Evolutionary conservation across 2,113 vertebrate genomes (phyloP), one percentile per base, ranked within the genome.

Genomic region (Orycteropus afer): DNA sequence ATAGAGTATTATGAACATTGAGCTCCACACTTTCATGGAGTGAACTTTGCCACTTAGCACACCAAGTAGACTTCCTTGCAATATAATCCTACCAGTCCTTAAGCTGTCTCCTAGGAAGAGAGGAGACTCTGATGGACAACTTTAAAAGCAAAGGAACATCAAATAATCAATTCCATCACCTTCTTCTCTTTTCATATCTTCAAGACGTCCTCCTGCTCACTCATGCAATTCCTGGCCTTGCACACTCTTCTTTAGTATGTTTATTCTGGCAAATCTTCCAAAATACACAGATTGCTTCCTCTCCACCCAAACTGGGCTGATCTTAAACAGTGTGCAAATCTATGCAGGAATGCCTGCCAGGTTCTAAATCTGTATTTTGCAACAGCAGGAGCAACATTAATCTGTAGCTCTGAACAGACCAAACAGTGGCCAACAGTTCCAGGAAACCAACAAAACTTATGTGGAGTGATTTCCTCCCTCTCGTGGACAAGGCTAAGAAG

Each of bases 41-140:
- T 74, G 42, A 63, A 83, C 81, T 90, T 97, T 95, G 94, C 94
- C 94, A 94, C 65, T 97, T 94, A 95, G 57, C 63, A 82, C 89
- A 92, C 59, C 83, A 91, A 96, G 71, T n/a, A 91, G 82, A 79
- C 47, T n/a, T 92, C 59, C 81, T 86, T 90, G 29, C 15, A 85
- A 5, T 49, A 18, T 25, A 82, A 12, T 95, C 73, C 87, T 86
- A 88, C 23, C 55, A 40, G 14, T 65, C 82, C 93, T 34, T 67
- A 71, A 57, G 40, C 11, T 32, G 29, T 81, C 10, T 87, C 27
- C 29, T 27, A 15, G 22, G 47, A 23, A 84, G 4, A 95, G 6
- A 90, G 57, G 51, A 53, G 32, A 20, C 0, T 34, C 34, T 69
- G 12, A 37, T 2, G 20, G 34, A 18, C 61, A 91, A 45, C 7